Percentiles rank a stretch among this genome's conserved stretches.
Evolutionary conservation across 2,888 invertebrate genomes (phyloP).

Genomic region (Xylota segnis): DNA sequence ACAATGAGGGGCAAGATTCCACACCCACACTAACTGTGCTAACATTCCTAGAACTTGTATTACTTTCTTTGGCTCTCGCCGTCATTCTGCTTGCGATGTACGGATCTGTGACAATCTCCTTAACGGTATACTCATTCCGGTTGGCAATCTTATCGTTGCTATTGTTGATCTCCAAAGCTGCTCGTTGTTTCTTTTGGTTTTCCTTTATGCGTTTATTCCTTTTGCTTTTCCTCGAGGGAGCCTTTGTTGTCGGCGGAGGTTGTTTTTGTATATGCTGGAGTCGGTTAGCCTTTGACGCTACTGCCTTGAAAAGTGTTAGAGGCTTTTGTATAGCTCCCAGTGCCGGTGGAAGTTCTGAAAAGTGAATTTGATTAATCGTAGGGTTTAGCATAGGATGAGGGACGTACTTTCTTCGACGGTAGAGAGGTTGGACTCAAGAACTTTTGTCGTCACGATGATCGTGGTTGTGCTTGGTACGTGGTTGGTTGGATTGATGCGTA

Average conservation of each 20-base stretch:
- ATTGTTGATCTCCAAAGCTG: constrained; percentile 36
- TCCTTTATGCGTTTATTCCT: constrained; percentile 81
- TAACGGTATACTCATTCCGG: constrained; percentile 51
- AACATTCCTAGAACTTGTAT: background rate
- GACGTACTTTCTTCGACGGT: constrained; percentile 58
- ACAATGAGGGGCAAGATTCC: background rate
- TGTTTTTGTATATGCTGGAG: constrained; percentile 13
- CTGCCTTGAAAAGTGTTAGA: constrained; percentile 16
- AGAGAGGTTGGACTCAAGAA: constrained; percentile 8
- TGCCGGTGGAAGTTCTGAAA: constrained; percentile 54
- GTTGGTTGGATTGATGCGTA: background rate
- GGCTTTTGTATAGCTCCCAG: constrained; percentile 1
- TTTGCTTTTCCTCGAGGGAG: constrained; percentile 77
- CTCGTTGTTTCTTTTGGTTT: constrained; percentile 79
- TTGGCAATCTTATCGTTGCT: constrained; percentile 52
- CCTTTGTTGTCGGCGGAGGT: constrained; percentile 1
- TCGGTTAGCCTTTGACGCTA: constrained; percentile 61
- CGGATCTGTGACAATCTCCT: constrained; percentile 6
- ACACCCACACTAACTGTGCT: background rate
- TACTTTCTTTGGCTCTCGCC: constrained; percentile 37
- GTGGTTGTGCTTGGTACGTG: constrained; percentile 6
- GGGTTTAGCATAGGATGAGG: constrained; percentile 23
- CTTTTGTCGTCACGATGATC: constrained; percentile 6
- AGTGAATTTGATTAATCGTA: constrained; percentile 66
- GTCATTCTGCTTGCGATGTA: constrained; percentile 35